These are phyloP conservation scores for Acronicta leporina DNA, from an alignment of 2,888 invertebrate species.

Conservation along the genomic window DNA sequence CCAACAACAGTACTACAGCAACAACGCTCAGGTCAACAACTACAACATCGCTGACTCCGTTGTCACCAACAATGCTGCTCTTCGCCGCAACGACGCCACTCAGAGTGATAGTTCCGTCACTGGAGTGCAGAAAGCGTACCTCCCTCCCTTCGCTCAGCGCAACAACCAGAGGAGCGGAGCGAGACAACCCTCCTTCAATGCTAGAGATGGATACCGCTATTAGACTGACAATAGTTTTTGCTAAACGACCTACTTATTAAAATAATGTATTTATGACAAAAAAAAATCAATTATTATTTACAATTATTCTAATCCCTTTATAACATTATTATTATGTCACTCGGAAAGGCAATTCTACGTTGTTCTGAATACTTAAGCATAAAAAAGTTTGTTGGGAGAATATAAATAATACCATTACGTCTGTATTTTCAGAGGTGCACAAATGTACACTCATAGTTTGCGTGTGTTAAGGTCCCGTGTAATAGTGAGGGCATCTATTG, in stretches of 20 bases:
- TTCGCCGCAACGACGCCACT: slow-evolving; percentile 1
- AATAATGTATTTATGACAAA: slow-evolving; percentile 10
- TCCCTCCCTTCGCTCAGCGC: slow-evolving; percentile 64
- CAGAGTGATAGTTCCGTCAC: slow-evolving; percentile 1
- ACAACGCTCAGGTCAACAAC: slow-evolving; percentile 60
- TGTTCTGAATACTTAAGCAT: too few species aligned
- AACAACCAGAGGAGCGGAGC: slow-evolving; percentile 22
- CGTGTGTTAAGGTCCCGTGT: too few species aligned
- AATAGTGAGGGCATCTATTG: too few species aligned
- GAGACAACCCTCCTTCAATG: slow-evolving; percentile 2
- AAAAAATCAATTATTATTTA: too few species aligned
- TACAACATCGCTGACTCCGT: slow-evolving; percentile 8
- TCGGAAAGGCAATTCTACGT: too few species aligned
- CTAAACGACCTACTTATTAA: slow-evolving; percentile 6
- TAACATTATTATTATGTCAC: too few species aligned
- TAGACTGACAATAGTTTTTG: neutral
- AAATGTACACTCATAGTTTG: too few species aligned
- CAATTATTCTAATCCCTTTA: too few species aligned
- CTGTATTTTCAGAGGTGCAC: too few species aligned
- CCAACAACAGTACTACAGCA: slow-evolving; percentile 56
- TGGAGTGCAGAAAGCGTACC: slow-evolving; percentile 64
- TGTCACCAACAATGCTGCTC: slow-evolving; percentile 4
- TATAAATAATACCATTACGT: too few species aligned
- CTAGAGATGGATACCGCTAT: slow-evolving; percentile 1
- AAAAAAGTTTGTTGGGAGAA: too few species aligned